Evolutionary conservation across 2,888 invertebrate genomes (phyloP).

Genomic region (Onchidella celtica): DNA sequence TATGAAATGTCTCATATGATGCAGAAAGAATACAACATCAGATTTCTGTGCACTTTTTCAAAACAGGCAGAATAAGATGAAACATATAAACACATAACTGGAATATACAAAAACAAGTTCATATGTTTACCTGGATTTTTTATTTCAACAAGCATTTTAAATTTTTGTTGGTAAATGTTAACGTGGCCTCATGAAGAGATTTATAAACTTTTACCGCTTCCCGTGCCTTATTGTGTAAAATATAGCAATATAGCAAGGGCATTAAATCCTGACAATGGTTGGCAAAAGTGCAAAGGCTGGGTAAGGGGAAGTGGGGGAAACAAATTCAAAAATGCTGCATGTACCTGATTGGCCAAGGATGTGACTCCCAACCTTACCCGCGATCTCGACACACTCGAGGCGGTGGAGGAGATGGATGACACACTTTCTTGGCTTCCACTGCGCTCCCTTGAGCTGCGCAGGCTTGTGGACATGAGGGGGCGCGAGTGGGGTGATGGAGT

Average conservation of each 20-base stretch:
- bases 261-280: no score
- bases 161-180: no score
- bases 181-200: no score
- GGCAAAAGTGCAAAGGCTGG: no score
- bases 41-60: constrained; percentile 15
- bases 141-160: no score
- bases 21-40: not conserved
- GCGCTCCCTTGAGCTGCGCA: constrained; percentile 71
- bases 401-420: constrained; percentile 88
- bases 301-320: not conserved
- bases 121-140: no score
- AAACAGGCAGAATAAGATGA: not conserved
- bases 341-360: constrained; percentile 82
- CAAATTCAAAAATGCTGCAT: constrained; percentile 68
- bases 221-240: no score
- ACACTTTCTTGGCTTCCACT: constrained; percentile 88
- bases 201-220: no score
- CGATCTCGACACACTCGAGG: constrained; percentile 80
- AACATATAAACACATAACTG: no score
- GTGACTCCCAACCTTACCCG: constrained; percentile 90
- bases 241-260: no score
- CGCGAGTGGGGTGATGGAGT: constrained; percentile 64
- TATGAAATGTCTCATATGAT: no score
- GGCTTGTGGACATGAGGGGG: constrained; percentile 64
- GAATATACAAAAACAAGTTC: no score